These are phyloP conservation scores for Lutraria lutraria DNA, from an alignment of 2,888 invertebrate species.

Conservation along the genomic window DNA sequence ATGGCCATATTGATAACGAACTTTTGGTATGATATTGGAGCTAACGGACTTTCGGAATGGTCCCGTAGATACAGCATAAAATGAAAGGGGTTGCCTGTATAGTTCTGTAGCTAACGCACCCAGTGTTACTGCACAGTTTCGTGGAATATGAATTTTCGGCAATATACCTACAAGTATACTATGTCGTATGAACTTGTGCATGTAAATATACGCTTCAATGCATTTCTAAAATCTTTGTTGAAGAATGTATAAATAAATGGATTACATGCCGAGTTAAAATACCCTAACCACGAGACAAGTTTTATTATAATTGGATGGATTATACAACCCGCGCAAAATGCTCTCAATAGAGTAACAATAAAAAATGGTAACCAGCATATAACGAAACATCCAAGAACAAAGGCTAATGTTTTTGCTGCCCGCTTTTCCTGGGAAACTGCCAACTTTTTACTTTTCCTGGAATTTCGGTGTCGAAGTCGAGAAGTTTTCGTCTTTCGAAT, in stretches of 20 bases:
- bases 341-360: conserved; percentile 95
- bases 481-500: conserved; percentile 54
- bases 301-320: conserved; percentile 95
- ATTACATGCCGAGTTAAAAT: conserved; percentile 98
- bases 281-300: conserved; percentile 98
- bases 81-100: too few relatives aligned
- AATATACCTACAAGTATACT: conserved; percentile 44
- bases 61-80: too few relatives aligned
- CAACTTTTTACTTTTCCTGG: conserved; percentile 69
- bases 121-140: too few relatives aligned
- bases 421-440: conserved; percentile 83
- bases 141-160: too few relatives aligned
- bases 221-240: conserved; percentile 98
- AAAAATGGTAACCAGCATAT: conserved; percentile 97
- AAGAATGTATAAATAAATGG: conserved; percentile 97
- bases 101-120: too few relatives aligned
- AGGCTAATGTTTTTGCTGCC: conserved; percentile 96
- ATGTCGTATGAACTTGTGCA: conserved; percentile 38
- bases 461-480: conserved; percentile 59
- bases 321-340: conserved; percentile 92
- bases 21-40: too few relatives aligned
- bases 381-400: conserved; percentile 98
- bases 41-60: too few relatives aligned
- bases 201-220: conserved; percentile 90
- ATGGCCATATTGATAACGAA: too few relatives aligned